A percentile compares a stretch with the other conserved stretches of the same genome.
These are phyloP conservation scores for Diadophis punctatus DNA, from an alignment of 2,113 vertebrate genomes.

Conservation along the genomic window DNA sequence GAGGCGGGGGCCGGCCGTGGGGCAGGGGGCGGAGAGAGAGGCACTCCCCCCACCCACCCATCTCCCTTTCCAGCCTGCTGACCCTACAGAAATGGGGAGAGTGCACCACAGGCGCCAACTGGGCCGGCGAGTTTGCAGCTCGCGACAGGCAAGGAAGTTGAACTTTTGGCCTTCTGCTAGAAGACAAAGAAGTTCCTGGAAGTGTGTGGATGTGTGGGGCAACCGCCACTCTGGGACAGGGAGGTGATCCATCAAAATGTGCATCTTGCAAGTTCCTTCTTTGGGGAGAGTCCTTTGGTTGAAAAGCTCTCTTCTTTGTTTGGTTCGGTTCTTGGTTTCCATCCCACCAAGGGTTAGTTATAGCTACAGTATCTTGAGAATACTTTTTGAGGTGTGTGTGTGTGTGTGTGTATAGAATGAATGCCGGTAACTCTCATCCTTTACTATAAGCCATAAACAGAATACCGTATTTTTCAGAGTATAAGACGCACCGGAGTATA, in stretches of 20 bases:
- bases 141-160: too few relatives aligned
- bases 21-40: too few relatives aligned
- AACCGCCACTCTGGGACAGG: rapidly evolving
- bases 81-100: neutral
- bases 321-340: neutral
- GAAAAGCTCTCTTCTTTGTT: neutral
- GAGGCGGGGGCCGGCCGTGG: neutral
- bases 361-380: neutral
- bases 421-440: neutral
- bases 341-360: neutral
- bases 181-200: neutral
- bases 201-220: neutral
- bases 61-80: neutral
- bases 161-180: neutral
- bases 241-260: neutral
- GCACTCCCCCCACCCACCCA: neutral
- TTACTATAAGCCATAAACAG: too few relatives aligned
- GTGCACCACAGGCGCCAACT: neutral
- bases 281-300: neutral
- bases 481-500: too few relatives aligned
- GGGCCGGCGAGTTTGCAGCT: neutral
- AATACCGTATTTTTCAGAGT: too few relatives aligned
- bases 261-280: neutral
- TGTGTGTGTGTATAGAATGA: neutral
- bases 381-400: neutral